Evolutionary conservation across 2,113 vertebrate genomes (phyloP).

Genomic region (Malurus alboscapulatus): DNA sequence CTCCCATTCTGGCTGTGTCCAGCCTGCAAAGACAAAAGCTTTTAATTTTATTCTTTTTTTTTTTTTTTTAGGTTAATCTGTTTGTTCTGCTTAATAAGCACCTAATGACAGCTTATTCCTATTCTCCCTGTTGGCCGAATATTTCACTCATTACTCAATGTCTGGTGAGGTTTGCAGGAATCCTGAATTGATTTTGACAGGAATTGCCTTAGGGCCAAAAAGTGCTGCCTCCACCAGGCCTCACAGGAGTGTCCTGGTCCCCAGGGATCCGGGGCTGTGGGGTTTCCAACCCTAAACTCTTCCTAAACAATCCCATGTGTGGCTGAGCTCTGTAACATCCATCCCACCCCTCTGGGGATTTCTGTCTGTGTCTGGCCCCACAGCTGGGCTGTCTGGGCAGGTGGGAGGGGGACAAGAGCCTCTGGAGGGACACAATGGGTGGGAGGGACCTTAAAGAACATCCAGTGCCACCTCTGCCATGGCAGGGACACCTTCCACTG

Average conservation of each 20-base stretch:
- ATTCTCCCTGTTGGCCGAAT: neutral
- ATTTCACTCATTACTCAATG: neutral
- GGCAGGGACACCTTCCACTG: neutral
- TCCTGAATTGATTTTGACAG: neutral
- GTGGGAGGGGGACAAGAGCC: neutral
- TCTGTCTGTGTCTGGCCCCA: neutral
- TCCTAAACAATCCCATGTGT: neutral
- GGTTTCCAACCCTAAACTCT: neutral
- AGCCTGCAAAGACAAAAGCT: neutral
- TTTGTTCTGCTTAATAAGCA: neutral
- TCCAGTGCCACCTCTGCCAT: neutral
- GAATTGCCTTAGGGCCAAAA: neutral
- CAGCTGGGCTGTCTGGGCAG: neutral
- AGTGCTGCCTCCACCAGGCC: neutral
- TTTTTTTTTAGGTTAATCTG: neutral
- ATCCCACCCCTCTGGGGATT: neutral
- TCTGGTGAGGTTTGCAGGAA: neutral
- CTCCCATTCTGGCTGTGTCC: rapidly evolving
- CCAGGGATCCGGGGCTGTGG: neutral
- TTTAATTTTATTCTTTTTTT: rapidly evolving
- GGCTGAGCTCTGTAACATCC: neutral
- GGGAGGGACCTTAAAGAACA: rapidly evolving
- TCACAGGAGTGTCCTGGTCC: rapidly evolving
- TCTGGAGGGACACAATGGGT: neutral
- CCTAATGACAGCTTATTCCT: neutral